Evolutionary conservation across 2,797 vertebrate species (phyloP).

Genomic region (Apodemus agrarius): DNA sequence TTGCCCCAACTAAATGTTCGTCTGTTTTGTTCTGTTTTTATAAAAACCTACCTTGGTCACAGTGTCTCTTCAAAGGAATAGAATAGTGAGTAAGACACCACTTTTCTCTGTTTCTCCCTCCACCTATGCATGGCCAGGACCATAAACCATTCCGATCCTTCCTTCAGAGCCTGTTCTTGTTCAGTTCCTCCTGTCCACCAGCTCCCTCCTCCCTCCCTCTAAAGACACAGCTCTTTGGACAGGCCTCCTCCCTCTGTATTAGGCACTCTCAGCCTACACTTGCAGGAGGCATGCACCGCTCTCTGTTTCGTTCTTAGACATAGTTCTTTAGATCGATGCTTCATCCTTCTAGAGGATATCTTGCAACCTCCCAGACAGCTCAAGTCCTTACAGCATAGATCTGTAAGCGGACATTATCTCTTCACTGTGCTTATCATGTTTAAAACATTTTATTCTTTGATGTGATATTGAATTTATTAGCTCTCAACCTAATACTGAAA

Average conservation of each 20-base stretch:
- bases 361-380: neutral
- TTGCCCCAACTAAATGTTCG: neutral
- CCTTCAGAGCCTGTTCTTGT: neutral
- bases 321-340: conserved; percentile 3
- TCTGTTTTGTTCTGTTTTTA: neutral
- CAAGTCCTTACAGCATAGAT: too few species aligned
- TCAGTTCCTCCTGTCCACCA: neutral
- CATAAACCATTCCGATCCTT: rapidly evolving
- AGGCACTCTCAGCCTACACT: neutral
- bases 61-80: neutral
- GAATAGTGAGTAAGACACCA: neutral
- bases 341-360: neutral
- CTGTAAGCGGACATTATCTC: neutral
- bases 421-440: neutral
- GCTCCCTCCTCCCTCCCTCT: too few species aligned
- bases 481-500: neutral
- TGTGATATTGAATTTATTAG: neutral
- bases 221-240: too few species aligned
- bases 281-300: neutral
- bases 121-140: neutral
- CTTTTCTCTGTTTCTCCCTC: neutral
- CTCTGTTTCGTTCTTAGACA: neutral
- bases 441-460: neutral
- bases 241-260: neutral
- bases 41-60: neutral